Base-by-base conservation (phyloP, 2,113 vertebrate genomes). In the Calyptommatus sinebrachiatus region DNA sequence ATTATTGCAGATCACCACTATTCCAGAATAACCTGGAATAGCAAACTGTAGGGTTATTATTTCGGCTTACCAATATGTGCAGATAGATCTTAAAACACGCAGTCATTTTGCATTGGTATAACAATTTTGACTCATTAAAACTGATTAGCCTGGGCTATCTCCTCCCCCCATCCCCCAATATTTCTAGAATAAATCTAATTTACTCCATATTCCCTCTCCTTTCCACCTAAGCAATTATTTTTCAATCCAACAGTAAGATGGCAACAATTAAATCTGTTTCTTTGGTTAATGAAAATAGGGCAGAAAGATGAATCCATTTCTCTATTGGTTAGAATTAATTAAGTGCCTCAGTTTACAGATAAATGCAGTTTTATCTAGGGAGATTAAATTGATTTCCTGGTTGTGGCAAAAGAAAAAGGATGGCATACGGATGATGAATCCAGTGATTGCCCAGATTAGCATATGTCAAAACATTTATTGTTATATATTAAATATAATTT, bases 281-380 rank as follows among this genome's bases (percentile, higher is more conserved):
- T 86, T 88, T 79, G 53, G 80, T 78, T 91, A 93, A 91, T 78
- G 84, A 81, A 85, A 78, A 81, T 74, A 78, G 85, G 65, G 74
- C 5, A 89, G 7, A 72, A 73, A 87, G 73, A 92, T 83, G 78
- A 80, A 86, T 75, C 12, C 83, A 86, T 61, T 85, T 92, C 91
- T 88, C 89, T 82, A 67, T 82, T 91, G 91, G 83, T 80, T 84
- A 73, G 63, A 92, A 91, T 73, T 91, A 93, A 95, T 94, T 93
- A 94, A 93, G 65, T 81, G 87, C 79, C 83, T 83, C 90, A 91
- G 84, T 91, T 69, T 91, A 91, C 74, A 93, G 85, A 90, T 85
- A 92, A 67, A 81, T 72, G 91, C 45, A 66, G 22, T 65, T 86
- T 79, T 83, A 68, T 90, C 90, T 83, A 22, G 72, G 63, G 90